phyloP scores from a whole-genome alignment of 1,140 invertebrate genomes.

The Hyles vespertilio region DNA sequence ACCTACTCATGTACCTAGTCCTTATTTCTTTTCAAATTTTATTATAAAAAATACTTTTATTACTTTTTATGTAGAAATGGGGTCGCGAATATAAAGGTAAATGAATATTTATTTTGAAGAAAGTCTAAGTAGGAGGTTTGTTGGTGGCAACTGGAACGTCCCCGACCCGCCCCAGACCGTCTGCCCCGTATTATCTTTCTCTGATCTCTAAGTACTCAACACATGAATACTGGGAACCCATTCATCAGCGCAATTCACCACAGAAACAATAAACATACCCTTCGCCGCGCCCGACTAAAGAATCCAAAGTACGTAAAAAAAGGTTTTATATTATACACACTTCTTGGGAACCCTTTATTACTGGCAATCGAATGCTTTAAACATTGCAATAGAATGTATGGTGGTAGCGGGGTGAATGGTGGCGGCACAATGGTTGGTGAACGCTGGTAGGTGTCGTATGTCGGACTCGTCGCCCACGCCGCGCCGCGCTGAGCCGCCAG shows the following conservation, averaged over 20 bases:
- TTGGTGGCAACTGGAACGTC: constrained; percentile 50
- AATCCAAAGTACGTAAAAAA: constrained; percentile 62
- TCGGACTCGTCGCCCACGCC: constrained; percentile 46
- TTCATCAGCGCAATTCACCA: constrained; percentile 65
- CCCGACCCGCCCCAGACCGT: constrained; percentile 54
- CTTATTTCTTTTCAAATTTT: no score
- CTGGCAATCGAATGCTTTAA: constrained; percentile 73
- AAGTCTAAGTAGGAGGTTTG: constrained; percentile 59
- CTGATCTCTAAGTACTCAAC: constrained; percentile 53
- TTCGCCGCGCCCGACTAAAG: constrained; percentile 56
- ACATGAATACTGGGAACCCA: constrained; percentile 54
- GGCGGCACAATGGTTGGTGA: constrained; percentile 43
- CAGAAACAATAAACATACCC: constrained; percentile 69
- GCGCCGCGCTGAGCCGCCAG: constrained; percentile 21
- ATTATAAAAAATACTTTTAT: no score
- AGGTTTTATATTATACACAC: constrained; percentile 45
- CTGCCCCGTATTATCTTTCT: constrained; percentile 58
- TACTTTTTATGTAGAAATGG: no score
- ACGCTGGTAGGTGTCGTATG: constrained; percentile 49
- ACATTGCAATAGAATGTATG: constrained; percentile 66
- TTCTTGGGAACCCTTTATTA: constrained; percentile 73
- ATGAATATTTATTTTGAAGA: background rate
- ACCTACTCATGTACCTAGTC: no score
- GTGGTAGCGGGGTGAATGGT: constrained; percentile 45
- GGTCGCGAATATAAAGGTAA: background rate